These are phyloP conservation scores for Melanotaenia duboulayi DNA, from an alignment of 2,113 vertebrate genomes.

Conservation along the genomic window DNA sequence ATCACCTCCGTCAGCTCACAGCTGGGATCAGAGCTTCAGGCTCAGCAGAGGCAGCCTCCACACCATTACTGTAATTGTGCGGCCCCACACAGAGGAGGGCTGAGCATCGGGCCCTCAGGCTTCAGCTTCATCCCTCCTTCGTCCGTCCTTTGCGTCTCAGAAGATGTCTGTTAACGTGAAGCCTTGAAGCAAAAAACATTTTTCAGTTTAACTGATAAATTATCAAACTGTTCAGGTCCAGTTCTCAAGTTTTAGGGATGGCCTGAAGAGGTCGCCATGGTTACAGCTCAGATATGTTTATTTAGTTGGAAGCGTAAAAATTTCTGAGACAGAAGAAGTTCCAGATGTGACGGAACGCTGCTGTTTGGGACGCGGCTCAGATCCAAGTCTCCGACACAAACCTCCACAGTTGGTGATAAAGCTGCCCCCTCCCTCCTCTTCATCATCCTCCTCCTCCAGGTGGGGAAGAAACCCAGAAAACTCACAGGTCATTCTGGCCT, in stretches of 20 bases:
- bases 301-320: too few species aligned
- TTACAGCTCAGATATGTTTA: too few species aligned
- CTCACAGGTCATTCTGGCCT: constrained; percentile 2
- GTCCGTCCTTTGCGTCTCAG: constrained; percentile 16
- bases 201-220: too few species aligned
- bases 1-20: constrained; percentile 44
- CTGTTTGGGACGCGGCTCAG: constrained; percentile 30
- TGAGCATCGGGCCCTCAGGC: constrained; percentile 9
- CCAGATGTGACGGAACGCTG: background rate
- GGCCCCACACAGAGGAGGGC: constrained; percentile 25
- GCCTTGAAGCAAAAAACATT: background rate
- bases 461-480: constrained; percentile 2
- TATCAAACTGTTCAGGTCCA: too few species aligned
- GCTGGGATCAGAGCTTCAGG: constrained; percentile 40
- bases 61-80: constrained; percentile 43
- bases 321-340: too few species aligned
- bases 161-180: background rate
- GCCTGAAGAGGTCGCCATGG: too few species aligned
- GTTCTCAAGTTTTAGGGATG: too few species aligned
- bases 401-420: constrained; percentile 22
- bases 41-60: constrained; percentile 14
- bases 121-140: constrained; percentile 25
- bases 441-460: constrained; percentile 15
- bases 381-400: constrained; percentile 10
- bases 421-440: constrained; percentile 3